Base-by-base conservation (phyloP, 2,888 invertebrate species). In the Melieria omissa region DNA sequence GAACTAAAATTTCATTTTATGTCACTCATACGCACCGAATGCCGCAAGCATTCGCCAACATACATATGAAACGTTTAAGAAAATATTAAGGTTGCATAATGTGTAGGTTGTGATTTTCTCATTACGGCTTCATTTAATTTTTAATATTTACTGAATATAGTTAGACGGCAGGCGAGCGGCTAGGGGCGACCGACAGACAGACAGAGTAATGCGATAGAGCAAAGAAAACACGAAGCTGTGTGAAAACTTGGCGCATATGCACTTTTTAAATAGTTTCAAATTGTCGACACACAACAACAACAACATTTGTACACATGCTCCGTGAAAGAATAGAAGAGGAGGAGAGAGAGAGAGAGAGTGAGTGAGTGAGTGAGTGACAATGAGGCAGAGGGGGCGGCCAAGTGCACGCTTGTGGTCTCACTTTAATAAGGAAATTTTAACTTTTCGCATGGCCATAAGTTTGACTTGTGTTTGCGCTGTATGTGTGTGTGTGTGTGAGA, bases 381-480 rank as follows among this genome's bases (percentile, higher is more conserved):
- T 14, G 41, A 58, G 47, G 47, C 57, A 66, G 44, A 66, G 60
- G 44, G 14, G 60, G 14, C 45, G 3, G 9, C 16, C 46, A 16
- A 44, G 49, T 52, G 49, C 29, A 29, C 29, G 29, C 29, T 29
- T 49, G 49, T 60, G 67, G 60, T 67, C 52, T 49, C 60, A 61
- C 12, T 67, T 67, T 67, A 67, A 67, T 67, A 60, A 60, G 60
- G 44, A 52, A 67, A 67, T 52, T 61, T 67, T 29, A 29, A 29
- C 29, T 29, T 29, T 29, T 29, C 29, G 29, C 29, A 29, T 2
- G 29, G 29, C 29, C 29, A 29, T 29, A 29, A 29, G 29, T 29
- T 29, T 29, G 29, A 29, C 29, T 29, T 29, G 29, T 29, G 29
- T 29, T 29, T 29, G 29, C 29, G 60, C 61, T 60, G 52, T 60